These are phyloP conservation scores for Dione vanillae DNA, from an alignment of 2,888 invertebrate genomes.

Conservation along the genomic window DNA sequence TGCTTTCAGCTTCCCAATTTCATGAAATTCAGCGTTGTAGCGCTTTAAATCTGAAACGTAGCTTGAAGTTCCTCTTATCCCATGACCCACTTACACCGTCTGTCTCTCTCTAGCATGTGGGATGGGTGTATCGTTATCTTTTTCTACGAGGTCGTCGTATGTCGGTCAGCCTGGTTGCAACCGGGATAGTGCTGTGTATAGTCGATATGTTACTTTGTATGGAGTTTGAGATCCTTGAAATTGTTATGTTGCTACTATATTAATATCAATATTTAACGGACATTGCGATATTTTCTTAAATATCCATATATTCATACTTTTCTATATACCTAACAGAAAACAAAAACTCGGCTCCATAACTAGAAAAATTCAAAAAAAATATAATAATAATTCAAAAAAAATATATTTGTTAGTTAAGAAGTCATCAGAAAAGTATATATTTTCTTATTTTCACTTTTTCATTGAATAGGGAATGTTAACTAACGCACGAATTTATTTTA, in stretches of 20 bases:
- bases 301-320: too few species aligned
- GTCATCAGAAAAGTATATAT: too few species aligned
- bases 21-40: slow-evolving; percentile 63
- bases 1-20: slow-evolving; percentile 64
- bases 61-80: slow-evolving; percentile 72
- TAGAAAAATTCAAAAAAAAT: too few species aligned
- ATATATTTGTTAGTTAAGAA: too few species aligned
- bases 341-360: too few species aligned
- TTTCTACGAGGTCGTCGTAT: slow-evolving; percentile 75
- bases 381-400: too few species aligned
- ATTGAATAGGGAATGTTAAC: too few species aligned
- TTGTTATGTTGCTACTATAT: background rate
- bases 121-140: slow-evolving; percentile 55
- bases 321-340: too few species aligned
- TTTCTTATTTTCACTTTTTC: too few species aligned
- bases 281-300: too few species aligned
- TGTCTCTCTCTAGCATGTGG: slow-evolving; percentile 53
- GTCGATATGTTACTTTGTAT: slow-evolving; percentile 39
- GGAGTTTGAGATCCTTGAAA: background rate
- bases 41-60: slow-evolving; percentile 65
- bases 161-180: slow-evolving; percentile 78
- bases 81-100: slow-evolving; percentile 77
- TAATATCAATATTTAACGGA: too few species aligned
- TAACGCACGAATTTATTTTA: too few species aligned
- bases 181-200: slow-evolving; percentile 66